These are phyloP conservation scores for Tragelaphus imberbis DNA, from an alignment of 2,113 vertebrate species.

Conservation along the genomic window DNA sequence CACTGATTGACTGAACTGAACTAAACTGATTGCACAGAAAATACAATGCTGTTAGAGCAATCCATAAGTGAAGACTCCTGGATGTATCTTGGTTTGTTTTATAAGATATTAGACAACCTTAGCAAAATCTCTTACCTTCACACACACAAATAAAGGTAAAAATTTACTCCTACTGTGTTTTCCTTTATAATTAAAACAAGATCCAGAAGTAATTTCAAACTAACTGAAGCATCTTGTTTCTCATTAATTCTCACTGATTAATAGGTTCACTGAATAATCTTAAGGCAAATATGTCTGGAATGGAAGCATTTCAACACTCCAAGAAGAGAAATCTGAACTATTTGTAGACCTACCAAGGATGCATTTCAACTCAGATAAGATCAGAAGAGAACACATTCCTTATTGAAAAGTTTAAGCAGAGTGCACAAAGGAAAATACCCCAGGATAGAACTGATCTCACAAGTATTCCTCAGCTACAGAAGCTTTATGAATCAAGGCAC, in stretches of 20 bases:
- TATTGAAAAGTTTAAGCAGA: neutral
- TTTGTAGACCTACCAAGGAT: neutral
- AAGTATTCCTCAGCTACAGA: neutral
- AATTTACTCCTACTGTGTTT: neutral
- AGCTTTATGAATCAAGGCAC: neutral
- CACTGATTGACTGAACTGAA: neutral
- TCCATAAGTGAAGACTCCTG: neutral
- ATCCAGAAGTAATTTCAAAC: slow-evolving; percentile 21
- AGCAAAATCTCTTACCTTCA: neutral
- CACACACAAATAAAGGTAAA: neutral
- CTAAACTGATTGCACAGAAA: neutral
- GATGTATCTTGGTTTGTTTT: neutral
- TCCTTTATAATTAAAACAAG: slow-evolving; percentile 13
- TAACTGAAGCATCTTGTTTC: neutral
- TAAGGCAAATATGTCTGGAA: neutral
- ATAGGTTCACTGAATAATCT: neutral
- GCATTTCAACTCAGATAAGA: neutral
- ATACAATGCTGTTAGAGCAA: neutral
- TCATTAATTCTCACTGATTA: slow-evolving; percentile 2
- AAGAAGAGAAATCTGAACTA: neutral
- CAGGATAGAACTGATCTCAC: neutral
- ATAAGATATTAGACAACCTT: neutral
- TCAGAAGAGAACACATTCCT: neutral
- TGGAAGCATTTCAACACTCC: neutral
- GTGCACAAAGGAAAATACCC: neutral